Evolutionary conservation across 1,140 invertebrate genomes (phyloP).

Genomic region (Probaryconus sp.): DNA sequence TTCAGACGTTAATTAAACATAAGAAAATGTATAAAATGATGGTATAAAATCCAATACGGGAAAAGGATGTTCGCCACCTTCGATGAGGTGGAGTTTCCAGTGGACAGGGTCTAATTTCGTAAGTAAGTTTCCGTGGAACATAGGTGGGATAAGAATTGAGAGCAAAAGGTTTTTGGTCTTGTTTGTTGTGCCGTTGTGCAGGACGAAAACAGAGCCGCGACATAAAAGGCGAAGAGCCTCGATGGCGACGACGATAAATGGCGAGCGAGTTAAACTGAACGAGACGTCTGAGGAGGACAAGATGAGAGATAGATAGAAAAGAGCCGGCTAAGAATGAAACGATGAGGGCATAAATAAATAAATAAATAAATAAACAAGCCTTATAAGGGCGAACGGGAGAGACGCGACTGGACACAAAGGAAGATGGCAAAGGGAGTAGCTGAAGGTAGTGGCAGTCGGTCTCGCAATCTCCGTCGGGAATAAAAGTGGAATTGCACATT

Average conservation of each 20-base stretch:
- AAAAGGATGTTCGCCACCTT: too few relatives aligned
- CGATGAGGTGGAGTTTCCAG: too few relatives aligned
- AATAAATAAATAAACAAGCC: conserved; percentile 63
- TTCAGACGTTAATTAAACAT: too few relatives aligned
- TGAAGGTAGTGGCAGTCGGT: conserved; percentile 15
- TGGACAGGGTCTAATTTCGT: too few relatives aligned
- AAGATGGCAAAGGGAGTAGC: conserved; percentile 27
- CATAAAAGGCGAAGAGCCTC: conserved; percentile 27
- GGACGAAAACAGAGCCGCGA: not conserved
- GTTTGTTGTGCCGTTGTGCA: too few relatives aligned
- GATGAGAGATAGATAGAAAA: conserved; percentile 34
- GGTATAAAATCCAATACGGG: too few relatives aligned
- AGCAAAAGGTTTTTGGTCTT: not conserved
- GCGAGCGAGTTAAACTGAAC: conserved; percentile 29
- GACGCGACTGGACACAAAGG: conserved; percentile 62
- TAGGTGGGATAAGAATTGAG: too few relatives aligned
- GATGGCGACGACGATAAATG: conserved; percentile 34
- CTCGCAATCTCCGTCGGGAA: conserved; percentile 58
- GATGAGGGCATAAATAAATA: conserved; percentile 29
- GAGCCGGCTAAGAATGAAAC: conserved; percentile 10
- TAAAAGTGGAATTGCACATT: conserved; percentile 54
- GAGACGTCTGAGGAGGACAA: conserved; percentile 29
- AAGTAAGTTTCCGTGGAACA: too few relatives aligned
- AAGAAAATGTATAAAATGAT: too few relatives aligned
- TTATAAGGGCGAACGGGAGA: conserved; percentile 51